Percentiles rank a stretch among this genome's conserved stretches.
phyloP scores from a whole-genome alignment of 2,797 vertebrate species.

The Alcedo quadribrachys region DNA sequence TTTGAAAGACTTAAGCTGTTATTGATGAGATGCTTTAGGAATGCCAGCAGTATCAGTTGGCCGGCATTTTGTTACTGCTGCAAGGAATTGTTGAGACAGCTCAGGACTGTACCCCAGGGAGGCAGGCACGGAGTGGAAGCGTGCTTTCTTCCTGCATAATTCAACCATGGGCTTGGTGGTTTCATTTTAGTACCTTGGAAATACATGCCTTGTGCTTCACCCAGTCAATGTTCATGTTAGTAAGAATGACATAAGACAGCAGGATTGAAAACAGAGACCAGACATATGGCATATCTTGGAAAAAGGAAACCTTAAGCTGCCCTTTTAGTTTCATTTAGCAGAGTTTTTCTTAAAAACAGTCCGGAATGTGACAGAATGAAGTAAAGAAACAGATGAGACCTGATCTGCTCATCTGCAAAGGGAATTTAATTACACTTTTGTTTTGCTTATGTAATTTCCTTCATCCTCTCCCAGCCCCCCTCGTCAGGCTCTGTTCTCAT shows the following conservation, averaged over 20 bases:
- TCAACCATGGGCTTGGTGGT: not conserved
- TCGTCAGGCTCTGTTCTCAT: constrained; percentile 15
- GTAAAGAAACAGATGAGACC: not conserved
- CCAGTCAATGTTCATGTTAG: accelerated
- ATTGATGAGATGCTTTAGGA: constrained; percentile 34
- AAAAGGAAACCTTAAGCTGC: not conserved
- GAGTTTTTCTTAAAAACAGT: constrained; percentile 11
- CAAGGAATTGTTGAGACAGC: not conserved
- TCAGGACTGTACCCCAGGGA: not conserved
- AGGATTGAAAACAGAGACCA: not conserved
- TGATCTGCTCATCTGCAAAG: constrained; percentile 30
- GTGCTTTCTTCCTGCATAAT: not conserved
- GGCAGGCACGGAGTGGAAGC: not conserved
- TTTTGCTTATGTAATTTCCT: constrained; percentile 49
- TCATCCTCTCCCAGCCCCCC: not conserved
- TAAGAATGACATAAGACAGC: not conserved
- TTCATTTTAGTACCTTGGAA: not conserved
- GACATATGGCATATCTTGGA: not conserved
- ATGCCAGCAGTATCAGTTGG: not conserved
- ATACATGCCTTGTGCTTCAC: not conserved
- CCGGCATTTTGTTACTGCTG: constrained; percentile 19
- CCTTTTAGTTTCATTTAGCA: not conserved
- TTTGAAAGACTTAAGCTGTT: not conserved
- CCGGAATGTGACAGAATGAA: constrained; percentile 28
- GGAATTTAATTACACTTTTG: constrained; percentile 44